These are phyloP conservation scores for Xiphorhynchus erythropygius DNA, from an alignment of 2,797 vertebrate genomes.

Conservation along the genomic window DNA sequence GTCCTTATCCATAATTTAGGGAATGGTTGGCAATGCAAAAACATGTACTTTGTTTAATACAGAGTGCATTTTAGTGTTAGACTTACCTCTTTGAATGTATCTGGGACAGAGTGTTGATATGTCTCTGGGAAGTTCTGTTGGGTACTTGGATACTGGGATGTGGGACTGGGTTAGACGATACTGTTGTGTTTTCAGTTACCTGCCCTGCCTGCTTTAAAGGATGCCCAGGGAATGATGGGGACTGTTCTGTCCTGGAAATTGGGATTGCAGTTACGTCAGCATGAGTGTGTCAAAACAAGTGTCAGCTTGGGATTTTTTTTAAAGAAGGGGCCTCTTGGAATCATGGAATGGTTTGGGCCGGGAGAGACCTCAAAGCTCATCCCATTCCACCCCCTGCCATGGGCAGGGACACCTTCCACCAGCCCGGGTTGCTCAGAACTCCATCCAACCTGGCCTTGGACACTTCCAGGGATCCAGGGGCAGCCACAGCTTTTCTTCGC, in stretches of 20 bases:
- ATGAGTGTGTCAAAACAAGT: background rate
- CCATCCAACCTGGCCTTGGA: background rate
- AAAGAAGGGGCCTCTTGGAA: background rate
- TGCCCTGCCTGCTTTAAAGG: background rate
- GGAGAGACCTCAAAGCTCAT: background rate
- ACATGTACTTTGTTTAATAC: background rate
- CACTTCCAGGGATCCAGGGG: background rate
- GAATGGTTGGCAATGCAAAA: background rate
- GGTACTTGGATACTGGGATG: background rate
- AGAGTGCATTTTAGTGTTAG: background rate
- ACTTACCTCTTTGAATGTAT: background rate
- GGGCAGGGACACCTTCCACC: background rate
- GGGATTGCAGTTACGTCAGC: background rate
- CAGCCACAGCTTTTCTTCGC: background rate
- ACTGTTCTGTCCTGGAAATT: background rate
- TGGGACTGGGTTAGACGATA: background rate
- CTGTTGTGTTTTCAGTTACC: background rate
- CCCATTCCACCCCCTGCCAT: rapidly evolving
- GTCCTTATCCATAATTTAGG: background rate
- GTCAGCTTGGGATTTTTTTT: background rate
- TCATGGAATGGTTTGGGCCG: background rate
- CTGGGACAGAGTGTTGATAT: background rate
- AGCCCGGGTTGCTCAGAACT: background rate
- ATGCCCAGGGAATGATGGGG: background rate
- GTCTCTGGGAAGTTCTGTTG: background rate